Evolutionary conservation across 1,140 invertebrate species (phyloP).

Genomic region (Ceratina australensis): DNA sequence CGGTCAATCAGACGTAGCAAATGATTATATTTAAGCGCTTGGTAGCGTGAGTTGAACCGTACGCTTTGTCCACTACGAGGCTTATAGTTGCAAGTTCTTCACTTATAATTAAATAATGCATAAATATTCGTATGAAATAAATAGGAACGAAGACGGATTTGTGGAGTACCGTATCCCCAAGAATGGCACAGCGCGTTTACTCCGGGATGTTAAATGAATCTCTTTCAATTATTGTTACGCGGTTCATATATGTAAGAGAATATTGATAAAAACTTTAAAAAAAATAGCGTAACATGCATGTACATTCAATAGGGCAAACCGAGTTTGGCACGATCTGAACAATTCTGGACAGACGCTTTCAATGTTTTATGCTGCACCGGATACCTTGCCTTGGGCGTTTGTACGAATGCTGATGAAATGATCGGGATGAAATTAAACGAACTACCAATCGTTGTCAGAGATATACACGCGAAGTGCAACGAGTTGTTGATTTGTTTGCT

Average conservation of each 20-base stretch:
- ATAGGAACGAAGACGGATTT: constrained; percentile 86
- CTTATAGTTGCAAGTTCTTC: no score
- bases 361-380: constrained; percentile 87
- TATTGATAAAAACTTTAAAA: background rate
- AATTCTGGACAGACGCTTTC: constrained; percentile 86
- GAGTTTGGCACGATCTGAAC: constrained; percentile 81
- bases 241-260: constrained; percentile 85
- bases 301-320: constrained; percentile 80
- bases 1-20: no score
- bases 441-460: constrained; percentile 83
- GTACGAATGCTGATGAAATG: constrained; percentile 82
- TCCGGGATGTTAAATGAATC: constrained; percentile 90
- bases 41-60: no score
- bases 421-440: constrained; percentile 80
- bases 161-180: constrained; percentile 89
- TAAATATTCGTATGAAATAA: background rate
- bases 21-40: no score
- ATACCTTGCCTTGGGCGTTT: constrained; percentile 84
- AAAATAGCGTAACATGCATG: constrained; percentile 1
- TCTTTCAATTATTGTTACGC: constrained; percentile 85
- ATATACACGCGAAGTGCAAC: constrained; percentile 89
- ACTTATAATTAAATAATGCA: no score
- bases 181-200: constrained; percentile 89
- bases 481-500: constrained; percentile 86
- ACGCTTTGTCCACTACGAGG: no score